Percentiles rank a stretch among this genome's conserved stretches.
Evolutionary conservation across 2,888 invertebrate species (phyloP).

Genomic region (Drosophila mulleri): DNA sequence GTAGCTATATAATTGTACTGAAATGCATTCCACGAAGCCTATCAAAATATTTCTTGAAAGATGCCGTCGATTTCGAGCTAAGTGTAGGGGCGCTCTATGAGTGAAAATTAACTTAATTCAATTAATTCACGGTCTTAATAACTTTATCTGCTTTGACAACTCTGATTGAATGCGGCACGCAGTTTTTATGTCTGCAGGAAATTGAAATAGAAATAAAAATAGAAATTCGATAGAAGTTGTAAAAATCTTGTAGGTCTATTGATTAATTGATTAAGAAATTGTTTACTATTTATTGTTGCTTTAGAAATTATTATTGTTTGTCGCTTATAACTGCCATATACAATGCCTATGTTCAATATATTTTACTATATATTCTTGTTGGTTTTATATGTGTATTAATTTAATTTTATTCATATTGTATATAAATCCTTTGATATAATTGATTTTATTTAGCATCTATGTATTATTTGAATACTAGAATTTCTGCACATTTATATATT

Average conservation of each 20-base stretch:
- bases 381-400: too few species aligned
- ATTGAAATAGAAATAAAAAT: neutral
- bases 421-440: too few species aligned
- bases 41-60: constrained; percentile 37
- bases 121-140: constrained; percentile 55
- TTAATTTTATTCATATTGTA: too few species aligned
- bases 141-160: constrained; percentile 59
- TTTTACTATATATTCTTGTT: too few species aligned
- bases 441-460: too few species aligned
- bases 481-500: too few species aligned
- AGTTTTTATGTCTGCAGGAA: constrained; percentile 6
- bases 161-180: constrained; percentile 47
- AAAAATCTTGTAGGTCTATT: neutral
- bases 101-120: constrained; percentile 65
- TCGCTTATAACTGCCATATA: neutral
- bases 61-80: constrained; percentile 13
- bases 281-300: neutral
- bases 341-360: too few species aligned
- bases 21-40: constrained; percentile 43
- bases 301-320: neutral
- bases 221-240: neutral
- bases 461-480: too few species aligned
- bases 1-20: constrained; percentile 3
- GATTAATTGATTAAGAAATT: neutral
- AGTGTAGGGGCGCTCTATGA: constrained; percentile 20